Percentiles rank a stretch among this genome's conserved stretches.
Conservation (phyloP, 2,113 vertebrate species). For the Callithrix jacchus region DNA sequence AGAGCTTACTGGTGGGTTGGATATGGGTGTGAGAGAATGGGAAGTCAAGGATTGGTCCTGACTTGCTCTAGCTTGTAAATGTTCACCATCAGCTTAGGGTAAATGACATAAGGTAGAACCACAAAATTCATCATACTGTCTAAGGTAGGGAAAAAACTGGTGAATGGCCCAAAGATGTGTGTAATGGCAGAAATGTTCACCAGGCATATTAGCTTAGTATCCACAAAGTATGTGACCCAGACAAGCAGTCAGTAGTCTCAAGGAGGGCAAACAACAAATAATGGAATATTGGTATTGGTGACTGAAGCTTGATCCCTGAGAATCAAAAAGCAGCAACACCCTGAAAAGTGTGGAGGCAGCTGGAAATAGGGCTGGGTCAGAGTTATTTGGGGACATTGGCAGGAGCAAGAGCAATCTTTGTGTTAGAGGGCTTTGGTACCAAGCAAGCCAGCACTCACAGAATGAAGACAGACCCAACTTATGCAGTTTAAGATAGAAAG, state of each 20-base stretch:
- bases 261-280: not conserved
- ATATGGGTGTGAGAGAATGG: not conserved
- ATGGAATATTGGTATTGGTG: not conserved
- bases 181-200: not conserved
- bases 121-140: not conserved
- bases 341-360: no score
- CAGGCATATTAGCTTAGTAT: not conserved
- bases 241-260: not conserved
- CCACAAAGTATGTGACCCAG: not conserved
- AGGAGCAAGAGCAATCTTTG: not conserved
- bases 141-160: not conserved
- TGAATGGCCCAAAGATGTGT: not conserved
- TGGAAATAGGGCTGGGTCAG: not conserved
- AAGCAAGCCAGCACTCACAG: not conserved
- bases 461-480: not conserved
- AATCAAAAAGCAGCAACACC: not conserved
- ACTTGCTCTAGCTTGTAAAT: not conserved
- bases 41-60: not conserved
- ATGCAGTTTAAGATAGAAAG: not conserved
- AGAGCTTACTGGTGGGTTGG: not conserved
- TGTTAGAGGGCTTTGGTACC: no score
- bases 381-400: not conserved
- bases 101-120: not conserved
- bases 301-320: not conserved
- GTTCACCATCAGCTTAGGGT: not conserved